Evolutionary conservation across 2,888 invertebrate genomes (phyloP).

Genomic region (Gryllus longicercus): DNA sequence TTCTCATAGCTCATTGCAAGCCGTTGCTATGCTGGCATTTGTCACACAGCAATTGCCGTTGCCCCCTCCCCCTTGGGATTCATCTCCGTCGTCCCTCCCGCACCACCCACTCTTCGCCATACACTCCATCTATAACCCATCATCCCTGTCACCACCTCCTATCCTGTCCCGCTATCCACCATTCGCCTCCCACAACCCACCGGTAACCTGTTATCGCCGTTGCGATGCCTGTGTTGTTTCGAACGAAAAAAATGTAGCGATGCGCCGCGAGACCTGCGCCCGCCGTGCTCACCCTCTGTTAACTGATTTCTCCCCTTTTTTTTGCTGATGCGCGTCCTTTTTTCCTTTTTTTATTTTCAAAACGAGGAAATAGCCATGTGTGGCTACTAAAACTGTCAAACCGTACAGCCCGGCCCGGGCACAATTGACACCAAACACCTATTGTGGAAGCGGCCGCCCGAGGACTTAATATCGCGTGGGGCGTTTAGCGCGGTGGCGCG

Average conservation of each 20-base stretch:
- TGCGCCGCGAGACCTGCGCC: neutral
- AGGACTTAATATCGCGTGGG: slow-evolving; percentile 2
- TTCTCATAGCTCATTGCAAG: too few relatives aligned
- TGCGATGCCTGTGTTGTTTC: neutral
- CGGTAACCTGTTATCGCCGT: neutral
- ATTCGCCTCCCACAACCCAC: neutral
- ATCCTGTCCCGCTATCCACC: neutral
- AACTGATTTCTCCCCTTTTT: slow-evolving; percentile 17
- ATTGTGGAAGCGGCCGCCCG: neutral
- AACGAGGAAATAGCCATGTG: slow-evolving; percentile 4
- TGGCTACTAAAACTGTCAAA: slow-evolving; percentile 6
- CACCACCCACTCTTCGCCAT: too few relatives aligned
- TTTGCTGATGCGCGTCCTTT: neutral
- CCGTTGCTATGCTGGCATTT: too few relatives aligned
- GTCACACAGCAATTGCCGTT: too few relatives aligned
- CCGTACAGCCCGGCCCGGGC: neutral
- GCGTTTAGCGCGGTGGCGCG: slow-evolving; percentile 17
- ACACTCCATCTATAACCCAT: too few relatives aligned
- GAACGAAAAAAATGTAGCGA: neutral
- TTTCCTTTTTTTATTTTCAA: neutral
- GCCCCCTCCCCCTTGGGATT: too few relatives aligned
- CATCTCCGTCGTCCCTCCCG: too few relatives aligned
- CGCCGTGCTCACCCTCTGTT: slow-evolving; percentile 1
- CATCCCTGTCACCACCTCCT: too few relatives aligned
- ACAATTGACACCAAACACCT: slow-evolving; percentile 8